These are phyloP conservation scores for Eupsittula cactorum DNA, from an alignment of 2,113 vertebrate species.

Conservation along the genomic window DNA sequence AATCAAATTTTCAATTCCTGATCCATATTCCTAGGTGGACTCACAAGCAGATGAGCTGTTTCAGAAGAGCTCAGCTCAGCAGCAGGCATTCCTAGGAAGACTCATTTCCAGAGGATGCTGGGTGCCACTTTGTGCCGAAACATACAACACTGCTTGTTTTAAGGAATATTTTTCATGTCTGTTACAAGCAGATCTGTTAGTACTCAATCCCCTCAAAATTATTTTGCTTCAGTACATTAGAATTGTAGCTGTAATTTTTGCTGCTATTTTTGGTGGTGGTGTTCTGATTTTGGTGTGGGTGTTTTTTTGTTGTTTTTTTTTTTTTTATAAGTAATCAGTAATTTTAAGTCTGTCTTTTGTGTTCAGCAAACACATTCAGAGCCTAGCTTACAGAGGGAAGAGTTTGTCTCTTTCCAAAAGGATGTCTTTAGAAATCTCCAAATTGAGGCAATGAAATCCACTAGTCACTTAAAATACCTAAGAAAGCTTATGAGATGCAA, in stretches of 20 bases:
- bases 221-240: neutral
- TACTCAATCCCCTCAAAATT: neutral
- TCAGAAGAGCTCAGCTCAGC: neutral
- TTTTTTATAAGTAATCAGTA: neutral
- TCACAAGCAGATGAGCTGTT: neutral
- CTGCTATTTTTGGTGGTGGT: neutral
- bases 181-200: neutral
- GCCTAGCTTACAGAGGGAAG: neutral
- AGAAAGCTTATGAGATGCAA: neutral
- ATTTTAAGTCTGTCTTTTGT: neutral
- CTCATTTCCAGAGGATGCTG: neutral
- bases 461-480: neutral
- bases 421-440: neutral
- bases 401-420: neutral
- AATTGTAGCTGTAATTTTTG: neutral
- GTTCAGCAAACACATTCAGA: neutral
- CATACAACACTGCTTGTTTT: neutral
- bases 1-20: neutral
- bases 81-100: neutral
- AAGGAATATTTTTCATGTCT: neutral
- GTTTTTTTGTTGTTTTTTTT: too few species aligned
- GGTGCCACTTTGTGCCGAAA: neutral
- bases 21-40: neutral
- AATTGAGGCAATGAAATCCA: neutral
- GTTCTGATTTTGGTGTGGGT: too few species aligned